These are phyloP conservation scores for Peromyscus eremicus DNA, from an alignment of 2,797 vertebrate genomes.

Conservation along the genomic window DNA sequence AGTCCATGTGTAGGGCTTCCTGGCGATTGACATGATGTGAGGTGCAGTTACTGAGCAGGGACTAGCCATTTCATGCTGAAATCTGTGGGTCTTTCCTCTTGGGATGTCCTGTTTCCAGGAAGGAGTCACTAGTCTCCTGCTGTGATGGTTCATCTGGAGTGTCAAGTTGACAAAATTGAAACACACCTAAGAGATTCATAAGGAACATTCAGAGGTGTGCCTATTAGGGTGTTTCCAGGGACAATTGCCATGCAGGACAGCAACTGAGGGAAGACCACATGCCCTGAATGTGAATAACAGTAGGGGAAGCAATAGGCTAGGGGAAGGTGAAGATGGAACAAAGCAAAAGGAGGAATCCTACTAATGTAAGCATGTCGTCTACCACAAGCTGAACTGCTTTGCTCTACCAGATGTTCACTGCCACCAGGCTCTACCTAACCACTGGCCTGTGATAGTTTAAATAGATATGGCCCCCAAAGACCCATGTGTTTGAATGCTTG, in stretches of 20 bases:
- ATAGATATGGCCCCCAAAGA: background rate
- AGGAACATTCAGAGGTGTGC: background rate
- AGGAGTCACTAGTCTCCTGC: background rate
- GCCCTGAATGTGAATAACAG: background rate
- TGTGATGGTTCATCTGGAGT: background rate
- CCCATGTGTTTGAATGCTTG: background rate
- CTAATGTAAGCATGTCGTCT: too few species aligned
- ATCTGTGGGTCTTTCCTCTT: background rate
- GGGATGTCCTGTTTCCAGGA: background rate
- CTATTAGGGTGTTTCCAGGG: background rate
- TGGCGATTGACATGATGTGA: background rate
- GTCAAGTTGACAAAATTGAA: background rate
- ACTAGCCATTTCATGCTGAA: constrained; percentile 2
- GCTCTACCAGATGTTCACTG: background rate
- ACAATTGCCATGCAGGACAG: background rate
- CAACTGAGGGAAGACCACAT: background rate
- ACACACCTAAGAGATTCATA: background rate
- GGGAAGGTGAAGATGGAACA: background rate
- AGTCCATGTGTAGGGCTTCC: background rate
- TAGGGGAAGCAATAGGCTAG: background rate
- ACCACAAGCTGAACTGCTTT: background rate
- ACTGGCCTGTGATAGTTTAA: background rate
- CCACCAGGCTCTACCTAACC: background rate
- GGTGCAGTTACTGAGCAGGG: background rate
- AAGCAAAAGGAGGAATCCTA: background rate